phyloP scores from a whole-genome alignment of 2,113 vertebrate species.

The Mungos mungo region DNA sequence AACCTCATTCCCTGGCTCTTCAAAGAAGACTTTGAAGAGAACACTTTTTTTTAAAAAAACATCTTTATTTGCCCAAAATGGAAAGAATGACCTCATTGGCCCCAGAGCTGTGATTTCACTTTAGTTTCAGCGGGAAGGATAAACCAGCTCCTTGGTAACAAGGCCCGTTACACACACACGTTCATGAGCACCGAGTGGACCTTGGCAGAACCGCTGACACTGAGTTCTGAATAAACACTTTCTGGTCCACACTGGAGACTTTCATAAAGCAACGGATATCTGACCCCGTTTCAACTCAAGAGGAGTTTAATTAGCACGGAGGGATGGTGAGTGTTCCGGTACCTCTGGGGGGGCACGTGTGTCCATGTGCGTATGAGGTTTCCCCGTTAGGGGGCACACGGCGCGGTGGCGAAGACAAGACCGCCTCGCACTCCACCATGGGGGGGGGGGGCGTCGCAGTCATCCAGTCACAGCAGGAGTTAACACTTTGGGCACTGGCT shows the following conservation, averaged over 20 bases:
- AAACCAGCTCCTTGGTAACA: neutral
- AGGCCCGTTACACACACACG: neutral
- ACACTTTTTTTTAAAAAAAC: neutral
- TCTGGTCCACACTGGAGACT: too few species aligned
- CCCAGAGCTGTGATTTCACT: neutral
- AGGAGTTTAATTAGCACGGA: neutral
- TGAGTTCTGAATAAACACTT: neutral
- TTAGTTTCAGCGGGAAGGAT: neutral
- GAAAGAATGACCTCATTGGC: slow-evolving; percentile 35
- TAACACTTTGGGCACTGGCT: rapidly evolving
- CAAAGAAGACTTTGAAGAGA: neutral
- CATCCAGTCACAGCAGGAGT: too few species aligned
- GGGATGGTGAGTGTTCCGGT: rapidly evolving
- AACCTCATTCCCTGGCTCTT: neutral
- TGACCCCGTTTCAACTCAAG: neutral
- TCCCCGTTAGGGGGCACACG: neutral
- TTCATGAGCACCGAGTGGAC: rapidly evolving
- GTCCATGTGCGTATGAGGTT: rapidly evolving
- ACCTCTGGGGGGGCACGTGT: rapidly evolving
- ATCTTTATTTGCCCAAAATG: slow-evolving; percentile 3
- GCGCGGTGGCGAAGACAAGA: neutral
- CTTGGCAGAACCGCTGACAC: neutral
- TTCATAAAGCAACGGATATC: neutral
- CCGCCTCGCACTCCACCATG: rapidly evolving
- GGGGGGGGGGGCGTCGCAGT: too few species aligned